A percentile compares a stretch with the other conserved stretches of the same genome.
These are phyloP conservation scores for Cololabis saira DNA, from an alignment of 2,113 vertebrate genomes.

Conservation along the genomic window DNA sequence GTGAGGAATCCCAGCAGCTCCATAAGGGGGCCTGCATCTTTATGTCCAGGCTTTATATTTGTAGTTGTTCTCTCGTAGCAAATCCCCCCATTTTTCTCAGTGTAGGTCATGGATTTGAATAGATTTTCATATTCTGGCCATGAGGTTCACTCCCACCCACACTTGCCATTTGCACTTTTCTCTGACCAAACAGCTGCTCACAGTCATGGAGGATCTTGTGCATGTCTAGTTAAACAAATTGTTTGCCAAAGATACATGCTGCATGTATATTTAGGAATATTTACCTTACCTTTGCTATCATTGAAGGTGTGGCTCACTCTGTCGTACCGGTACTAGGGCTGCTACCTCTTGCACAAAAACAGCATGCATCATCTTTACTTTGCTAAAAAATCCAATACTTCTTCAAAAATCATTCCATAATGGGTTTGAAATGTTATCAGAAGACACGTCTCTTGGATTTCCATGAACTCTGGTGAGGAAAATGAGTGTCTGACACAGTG, in stretches of 20 bases:
- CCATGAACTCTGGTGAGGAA: no score
- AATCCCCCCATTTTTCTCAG: neutral
- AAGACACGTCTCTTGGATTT: no score
- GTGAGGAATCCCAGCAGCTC: slow-evolving; percentile 67
- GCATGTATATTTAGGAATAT: neutral
- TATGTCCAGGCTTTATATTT: slow-evolving; percentile 23
- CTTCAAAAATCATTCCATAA: no score
- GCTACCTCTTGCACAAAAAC: neutral
- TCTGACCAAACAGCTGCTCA: slow-evolving; percentile 14
- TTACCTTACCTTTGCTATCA: neutral
- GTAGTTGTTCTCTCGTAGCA: neutral
- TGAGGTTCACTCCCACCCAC: neutral
- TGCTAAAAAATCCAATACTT: no score
- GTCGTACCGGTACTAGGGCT: no score
- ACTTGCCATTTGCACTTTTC: neutral
- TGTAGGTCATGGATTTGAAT: slow-evolving; percentile 28
- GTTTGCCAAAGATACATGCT: slow-evolving; percentile 1
- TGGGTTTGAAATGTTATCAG: no score
- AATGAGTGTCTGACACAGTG: no score
- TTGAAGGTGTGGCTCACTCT: no score
- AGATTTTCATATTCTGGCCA: slow-evolving; percentile 12
- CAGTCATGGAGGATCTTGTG: neutral
- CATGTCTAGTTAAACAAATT: neutral
- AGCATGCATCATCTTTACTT: no score
- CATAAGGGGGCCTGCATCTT: slow-evolving; percentile 31